Base-by-base conservation (phyloP, 2,888 invertebrate genomes). In the Lepidocyrtoides sp. region DNA sequence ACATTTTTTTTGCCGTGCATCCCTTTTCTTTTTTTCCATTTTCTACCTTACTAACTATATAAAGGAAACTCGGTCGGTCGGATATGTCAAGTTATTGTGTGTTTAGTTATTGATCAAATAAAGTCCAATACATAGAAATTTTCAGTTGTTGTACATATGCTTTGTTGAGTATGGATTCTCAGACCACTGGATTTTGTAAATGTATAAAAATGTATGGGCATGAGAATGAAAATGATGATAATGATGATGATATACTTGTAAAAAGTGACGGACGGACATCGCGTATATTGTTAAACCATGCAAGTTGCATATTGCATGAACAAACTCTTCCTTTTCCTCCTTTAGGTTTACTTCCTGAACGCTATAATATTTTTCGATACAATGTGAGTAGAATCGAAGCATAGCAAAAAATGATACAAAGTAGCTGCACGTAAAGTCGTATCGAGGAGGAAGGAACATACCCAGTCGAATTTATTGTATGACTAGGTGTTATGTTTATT, bases 41-140 rank as follows among this genome's bases (percentile, higher is more conserved):
- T 72, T 41, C 20, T 84, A 8, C 32, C 23, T 77, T 29, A 51
- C 63, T 29, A 36, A 32, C 83, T 90, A n/a, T n/a, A n/a, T n/a
- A n/a, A 29, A 63, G 90, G 66, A 90, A 90, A 77, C 84, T 84
- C 84, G 84, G 84, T 90, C 84, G 84, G 81, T 82, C 84, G 84
- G 88, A 89, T 83, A 75, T 89, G 89, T 89, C 89, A 90, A 90
- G 83, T 79, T 90, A 75, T 90, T 90, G 72, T 90, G 77, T 90
- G 90, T 90, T 90, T 90, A 77, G 83, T 90, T 90, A 90, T 90
- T 90, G 90, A 90, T 90, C 90, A 90, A 90, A 90, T 90, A 90
- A 90, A 79, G 77, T 90, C 84, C 90, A 83, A 82, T 81, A 89
- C 82, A 89, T 44, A 83, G 54, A 89, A 60, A 54, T 75, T 89